Percentiles rank a stretch among this genome's conserved stretches.
These are phyloP conservation scores for Delphinapterus leucas DNA, from an alignment of 2,113 vertebrate species.

Conservation along the genomic window DNA sequence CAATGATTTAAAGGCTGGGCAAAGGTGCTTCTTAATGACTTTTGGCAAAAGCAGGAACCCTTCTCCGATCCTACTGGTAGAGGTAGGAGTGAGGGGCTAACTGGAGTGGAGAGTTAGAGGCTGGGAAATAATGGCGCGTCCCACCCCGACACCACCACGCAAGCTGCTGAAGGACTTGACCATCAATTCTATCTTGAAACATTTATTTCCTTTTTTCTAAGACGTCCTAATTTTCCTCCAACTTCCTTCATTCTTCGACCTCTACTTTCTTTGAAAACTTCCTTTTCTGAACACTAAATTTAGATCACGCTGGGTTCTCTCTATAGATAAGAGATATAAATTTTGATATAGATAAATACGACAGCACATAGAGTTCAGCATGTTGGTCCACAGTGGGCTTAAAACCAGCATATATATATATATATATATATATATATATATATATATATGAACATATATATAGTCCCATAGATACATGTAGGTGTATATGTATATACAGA, in stretches of 20 bases:
- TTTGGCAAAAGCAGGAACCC: background rate
- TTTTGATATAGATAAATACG: background rate
- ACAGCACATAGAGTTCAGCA: background rate
- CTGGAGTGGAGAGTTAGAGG: accelerated
- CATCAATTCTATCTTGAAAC: background rate
- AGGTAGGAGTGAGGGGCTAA: background rate
- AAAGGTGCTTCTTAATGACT: background rate
- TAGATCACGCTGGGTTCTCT: background rate
- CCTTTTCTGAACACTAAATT: background rate
- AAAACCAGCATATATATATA: background rate
- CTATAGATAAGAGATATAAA: background rate
- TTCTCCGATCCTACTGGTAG: background rate
- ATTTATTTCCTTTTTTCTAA: background rate
- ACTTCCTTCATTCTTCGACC: background rate
- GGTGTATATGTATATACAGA: no score
- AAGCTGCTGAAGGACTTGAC: background rate
- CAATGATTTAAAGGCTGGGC: accelerated
- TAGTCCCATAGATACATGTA: no score
- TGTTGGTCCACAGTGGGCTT: background rate
- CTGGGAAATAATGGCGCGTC: background rate
- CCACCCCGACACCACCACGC: background rate
- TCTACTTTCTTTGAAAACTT: background rate
- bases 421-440: background rate
- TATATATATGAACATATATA: no score
- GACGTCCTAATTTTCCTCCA: background rate